These are phyloP conservation scores for Aix galericulata DNA, from an alignment of 2,113 vertebrate genomes.

Conservation along the genomic window DNA sequence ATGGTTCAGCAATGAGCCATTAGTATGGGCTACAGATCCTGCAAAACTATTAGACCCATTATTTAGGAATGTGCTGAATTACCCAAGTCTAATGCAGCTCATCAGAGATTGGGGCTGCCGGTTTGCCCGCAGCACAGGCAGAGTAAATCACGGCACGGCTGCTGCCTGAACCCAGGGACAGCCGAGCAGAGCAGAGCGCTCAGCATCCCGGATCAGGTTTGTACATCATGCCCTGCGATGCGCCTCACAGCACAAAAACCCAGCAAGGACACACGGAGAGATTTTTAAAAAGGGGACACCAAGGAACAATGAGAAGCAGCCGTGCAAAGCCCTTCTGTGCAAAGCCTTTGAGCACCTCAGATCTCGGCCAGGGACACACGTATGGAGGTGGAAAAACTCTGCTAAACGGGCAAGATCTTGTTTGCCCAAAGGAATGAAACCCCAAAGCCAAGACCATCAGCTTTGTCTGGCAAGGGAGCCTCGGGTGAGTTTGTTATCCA, in stretches of 20 bases:
- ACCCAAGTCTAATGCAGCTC: neutral
- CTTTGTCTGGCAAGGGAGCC: neutral
- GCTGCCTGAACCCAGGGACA: neutral
- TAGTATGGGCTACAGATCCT: neutral
- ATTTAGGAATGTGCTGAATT: neutral
- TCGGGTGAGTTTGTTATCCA: neutral
- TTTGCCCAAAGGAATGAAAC: neutral
- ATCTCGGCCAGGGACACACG: neutral
- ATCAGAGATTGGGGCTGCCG: accelerated
- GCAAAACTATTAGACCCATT: neutral
- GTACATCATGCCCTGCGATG: neutral
- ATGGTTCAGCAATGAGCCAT: constrained; percentile 44
- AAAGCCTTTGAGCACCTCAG: neutral
- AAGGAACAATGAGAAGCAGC: neutral
- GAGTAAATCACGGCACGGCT: neutral
- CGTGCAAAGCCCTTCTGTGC: neutral
- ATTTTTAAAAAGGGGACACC: neutral
- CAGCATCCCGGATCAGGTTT: neutral
- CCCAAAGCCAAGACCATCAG: neutral
- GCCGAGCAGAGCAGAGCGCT: too few relatives aligned
- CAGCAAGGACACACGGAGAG: neutral
- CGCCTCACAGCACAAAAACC: neutral
- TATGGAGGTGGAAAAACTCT: neutral
- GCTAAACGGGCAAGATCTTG: neutral
- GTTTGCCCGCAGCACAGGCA: neutral